Evolutionary conservation across 2,888 invertebrate genomes (phyloP).

Genomic region (Aporophyla nigra): DNA sequence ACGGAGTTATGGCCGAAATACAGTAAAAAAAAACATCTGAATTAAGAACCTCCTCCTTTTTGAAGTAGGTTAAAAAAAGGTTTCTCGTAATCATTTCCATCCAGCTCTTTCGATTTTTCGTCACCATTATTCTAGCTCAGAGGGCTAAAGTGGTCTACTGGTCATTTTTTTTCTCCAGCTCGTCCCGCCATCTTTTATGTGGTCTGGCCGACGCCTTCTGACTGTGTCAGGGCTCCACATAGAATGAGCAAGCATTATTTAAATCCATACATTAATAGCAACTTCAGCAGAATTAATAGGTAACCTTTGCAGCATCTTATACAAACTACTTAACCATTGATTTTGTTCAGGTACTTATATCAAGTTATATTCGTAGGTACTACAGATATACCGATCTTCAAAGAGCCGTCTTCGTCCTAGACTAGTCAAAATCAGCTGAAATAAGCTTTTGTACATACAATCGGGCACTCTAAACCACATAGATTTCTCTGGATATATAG

Average conservation of each 20-base stretch:
- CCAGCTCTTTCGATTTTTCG: not conserved
- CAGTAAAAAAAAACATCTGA: too few species aligned
- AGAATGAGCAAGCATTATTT: not conserved
- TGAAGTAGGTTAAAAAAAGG: too few species aligned
- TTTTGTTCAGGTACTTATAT: conserved; percentile 1
- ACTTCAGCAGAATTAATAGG: too few species aligned
- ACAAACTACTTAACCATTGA: not conserved
- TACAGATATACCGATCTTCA: not conserved
- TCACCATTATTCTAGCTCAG: too few species aligned
- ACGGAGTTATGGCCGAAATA: too few species aligned
- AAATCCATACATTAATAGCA: not conserved
- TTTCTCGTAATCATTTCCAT: too few species aligned
- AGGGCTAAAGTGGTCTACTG: not conserved
- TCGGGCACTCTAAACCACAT: not conserved
- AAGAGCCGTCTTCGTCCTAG: not conserved
- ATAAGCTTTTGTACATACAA: conserved; percentile 13
- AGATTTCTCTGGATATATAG: not conserved
- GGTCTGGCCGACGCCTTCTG: not conserved
- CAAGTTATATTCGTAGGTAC: not conserved
- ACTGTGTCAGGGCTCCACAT: not conserved
- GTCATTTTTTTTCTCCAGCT: not conserved
- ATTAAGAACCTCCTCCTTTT: too few species aligned
- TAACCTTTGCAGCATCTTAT: not conserved
- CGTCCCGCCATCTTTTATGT: not conserved
- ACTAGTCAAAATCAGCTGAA: conserved; percentile 4